Conservation (phyloP, 2,113 vertebrate species). For the Ptychochromis oligacanthus region DNA sequence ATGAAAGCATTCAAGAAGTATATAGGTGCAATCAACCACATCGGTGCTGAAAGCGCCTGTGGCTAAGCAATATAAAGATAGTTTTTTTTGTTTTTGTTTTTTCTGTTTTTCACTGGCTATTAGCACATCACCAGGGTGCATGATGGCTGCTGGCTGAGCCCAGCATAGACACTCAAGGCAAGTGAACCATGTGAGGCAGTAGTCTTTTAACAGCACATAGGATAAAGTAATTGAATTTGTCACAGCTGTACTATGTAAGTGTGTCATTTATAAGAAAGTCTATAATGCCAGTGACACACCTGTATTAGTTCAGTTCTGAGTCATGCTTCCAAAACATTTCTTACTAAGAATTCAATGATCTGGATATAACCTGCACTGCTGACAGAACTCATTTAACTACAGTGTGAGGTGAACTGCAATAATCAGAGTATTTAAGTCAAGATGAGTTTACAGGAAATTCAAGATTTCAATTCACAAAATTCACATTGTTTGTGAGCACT, state of each 20-base stretch:
- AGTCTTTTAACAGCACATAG: background rate
- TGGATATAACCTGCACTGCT: background rate
- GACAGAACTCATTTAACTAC: background rate
- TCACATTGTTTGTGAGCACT: background rate
- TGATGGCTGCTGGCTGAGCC: constrained; percentile 24
- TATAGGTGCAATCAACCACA: constrained; percentile 35
- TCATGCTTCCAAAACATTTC: constrained; percentile 11
- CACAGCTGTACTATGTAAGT: background rate
- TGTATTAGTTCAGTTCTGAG: background rate
- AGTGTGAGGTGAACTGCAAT: background rate
- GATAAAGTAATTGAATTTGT: constrained; percentile 17
- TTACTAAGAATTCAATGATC: background rate
- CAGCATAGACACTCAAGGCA: constrained; percentile 2
- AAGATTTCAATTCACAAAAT: background rate
- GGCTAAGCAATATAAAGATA: constrained; percentile 30
- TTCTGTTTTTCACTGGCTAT: constrained; percentile 39
- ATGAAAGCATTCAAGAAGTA: constrained; percentile 12
- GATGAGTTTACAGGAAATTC: background rate
- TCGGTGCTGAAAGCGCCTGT: constrained; percentile 11
- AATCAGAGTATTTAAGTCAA: background rate
- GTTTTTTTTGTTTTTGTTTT: constrained; percentile 9
- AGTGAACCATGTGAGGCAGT: constrained; percentile 4
- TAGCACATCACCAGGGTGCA: constrained; percentile 33
- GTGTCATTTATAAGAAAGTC: constrained; percentile 23
- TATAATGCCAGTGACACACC: background rate